These are phyloP conservation scores for Caenorhabditis doughertyi DNA, from an alignment of 2,888 invertebrate genomes.

Conservation along the genomic window DNA sequence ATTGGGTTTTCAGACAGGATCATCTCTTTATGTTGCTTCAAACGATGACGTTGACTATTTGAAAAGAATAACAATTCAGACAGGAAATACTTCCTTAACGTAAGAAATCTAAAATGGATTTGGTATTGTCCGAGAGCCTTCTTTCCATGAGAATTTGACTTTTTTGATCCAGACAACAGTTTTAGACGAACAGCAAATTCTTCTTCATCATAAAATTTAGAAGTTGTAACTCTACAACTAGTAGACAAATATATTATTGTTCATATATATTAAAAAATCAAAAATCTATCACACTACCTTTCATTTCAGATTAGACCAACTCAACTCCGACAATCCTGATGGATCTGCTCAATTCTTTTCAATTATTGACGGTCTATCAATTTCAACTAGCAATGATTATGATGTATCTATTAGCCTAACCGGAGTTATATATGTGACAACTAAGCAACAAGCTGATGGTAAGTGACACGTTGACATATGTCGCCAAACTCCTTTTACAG, in stretches of 20 bases:
- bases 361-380: not conserved
- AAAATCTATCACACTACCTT: too few species aligned
- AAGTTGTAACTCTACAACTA: too few species aligned
- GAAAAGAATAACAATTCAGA: not conserved
- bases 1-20: not conserved
- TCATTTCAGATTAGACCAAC: not conserved
- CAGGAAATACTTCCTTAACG: not conserved
- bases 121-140: too few species aligned
- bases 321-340: not conserved
- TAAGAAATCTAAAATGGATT: too few species aligned
- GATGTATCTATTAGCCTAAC: not conserved
- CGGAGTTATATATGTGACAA: constrained; percentile 1
- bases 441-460: not conserved
- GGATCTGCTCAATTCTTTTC: not conserved
- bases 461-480: not conserved
- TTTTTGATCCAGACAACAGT: too few species aligned
- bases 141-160: too few species aligned
- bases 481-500: too few species aligned
- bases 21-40: not conserved
- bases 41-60: not conserved
- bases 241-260: too few species aligned
- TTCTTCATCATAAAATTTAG: too few species aligned
- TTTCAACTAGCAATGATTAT: not conserved
- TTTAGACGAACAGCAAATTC: too few species aligned
- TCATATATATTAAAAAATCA: too few species aligned